Conservation (phyloP, 30 jellyfish, hydroid and myxozoan genomes). For the Aurelia sp. region DNA sequence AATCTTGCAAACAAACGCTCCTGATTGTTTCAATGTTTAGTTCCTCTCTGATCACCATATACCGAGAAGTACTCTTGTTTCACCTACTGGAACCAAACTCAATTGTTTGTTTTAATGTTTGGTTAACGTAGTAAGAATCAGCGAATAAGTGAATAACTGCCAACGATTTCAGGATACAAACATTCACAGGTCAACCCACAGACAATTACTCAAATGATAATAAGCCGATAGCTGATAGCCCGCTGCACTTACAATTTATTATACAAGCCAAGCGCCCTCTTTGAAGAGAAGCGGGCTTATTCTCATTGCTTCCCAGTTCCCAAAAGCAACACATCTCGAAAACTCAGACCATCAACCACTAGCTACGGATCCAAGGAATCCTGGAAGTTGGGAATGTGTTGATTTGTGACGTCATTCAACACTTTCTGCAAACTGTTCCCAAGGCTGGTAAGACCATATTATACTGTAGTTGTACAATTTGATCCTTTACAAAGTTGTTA, state of each 20-base stretch:
- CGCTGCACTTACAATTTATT: slow-evolving; percentile 57
- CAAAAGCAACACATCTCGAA: slow-evolving; percentile 27
- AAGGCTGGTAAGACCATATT: too few relatives aligned
- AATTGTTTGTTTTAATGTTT: slow-evolving; percentile 48
- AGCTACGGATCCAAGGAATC: too few relatives aligned
- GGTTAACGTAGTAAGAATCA: slow-evolving; percentile 52
- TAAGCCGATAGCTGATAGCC: slow-evolving; percentile 68
- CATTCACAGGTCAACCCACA: slow-evolving; percentile 69
- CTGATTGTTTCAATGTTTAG: too few relatives aligned
- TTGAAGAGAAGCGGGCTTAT: slow-evolving; percentile 38
- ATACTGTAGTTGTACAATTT: too few relatives aligned
- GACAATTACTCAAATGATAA: slow-evolving; percentile 47
- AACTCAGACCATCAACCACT: slow-evolving; percentile 42
- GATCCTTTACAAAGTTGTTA: too few relatives aligned
- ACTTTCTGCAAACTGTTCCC: too few relatives aligned
- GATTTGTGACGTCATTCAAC: too few relatives aligned
- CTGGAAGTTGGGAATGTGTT: too few relatives aligned
- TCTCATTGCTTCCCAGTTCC: slow-evolving; percentile 65
- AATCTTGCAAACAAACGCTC: too few relatives aligned
- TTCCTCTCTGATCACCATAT: neutral
- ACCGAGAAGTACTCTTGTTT: neutral
- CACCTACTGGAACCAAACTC: slow-evolving; percentile 11
- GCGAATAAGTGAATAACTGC: slow-evolving; percentile 49
- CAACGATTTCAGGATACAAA: slow-evolving; percentile 53
- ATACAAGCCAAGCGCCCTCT: slow-evolving; percentile 54